These are phyloP conservation scores for Poeciliopsis turrubarensis DNA, from an alignment of 2,113 vertebrate species.

Conservation along the genomic window DNA sequence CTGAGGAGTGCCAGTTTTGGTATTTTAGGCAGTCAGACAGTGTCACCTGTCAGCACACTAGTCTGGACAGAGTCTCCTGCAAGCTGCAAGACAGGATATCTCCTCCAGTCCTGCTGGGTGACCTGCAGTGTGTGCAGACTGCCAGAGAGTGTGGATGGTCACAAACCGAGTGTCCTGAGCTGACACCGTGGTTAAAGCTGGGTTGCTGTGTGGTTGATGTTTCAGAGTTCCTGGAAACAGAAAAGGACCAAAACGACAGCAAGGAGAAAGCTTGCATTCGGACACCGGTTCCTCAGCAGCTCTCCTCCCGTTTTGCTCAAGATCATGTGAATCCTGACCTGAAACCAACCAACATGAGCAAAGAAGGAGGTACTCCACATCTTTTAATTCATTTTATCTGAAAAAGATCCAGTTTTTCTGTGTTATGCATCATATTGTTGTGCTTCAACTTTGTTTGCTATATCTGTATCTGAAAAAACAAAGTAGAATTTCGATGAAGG, in stretches of 20 bases:
- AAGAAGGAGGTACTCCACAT: conserved; percentile 56
- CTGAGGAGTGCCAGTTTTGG: conserved; percentile 70
- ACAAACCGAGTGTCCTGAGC: conserved; percentile 10
- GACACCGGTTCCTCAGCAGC: conserved; percentile 41
- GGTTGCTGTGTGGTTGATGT: conserved; percentile 32
- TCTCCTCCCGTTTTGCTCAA: conserved; percentile 41
- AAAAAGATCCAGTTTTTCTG: not conserved
- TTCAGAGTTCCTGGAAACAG: conserved; percentile 59
- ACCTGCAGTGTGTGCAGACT: conserved; percentile 42
- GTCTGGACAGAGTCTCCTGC: conserved; percentile 69
- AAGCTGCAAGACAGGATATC: conserved; percentile 58
- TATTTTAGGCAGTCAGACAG: conserved; percentile 77
- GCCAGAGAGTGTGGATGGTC: conserved; percentile 31
- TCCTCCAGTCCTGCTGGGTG: conserved; percentile 31
- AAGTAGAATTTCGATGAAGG: not conserved
- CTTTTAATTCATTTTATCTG: not conserved
- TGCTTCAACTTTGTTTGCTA: not conserved
- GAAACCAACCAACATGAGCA: conserved; percentile 20
- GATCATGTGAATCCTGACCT: conserved; percentile 29
- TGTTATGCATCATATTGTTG: not conserved
- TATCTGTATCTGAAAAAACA: not conserved
- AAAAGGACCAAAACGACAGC: conserved; percentile 49
- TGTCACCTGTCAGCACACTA: conserved; percentile 76
- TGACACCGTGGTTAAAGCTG: conserved; percentile 29
- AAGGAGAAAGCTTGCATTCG: conserved; percentile 32